phyloP scores from a whole-genome alignment of 2,797 vertebrate species.

The Mycteria americana region DNA sequence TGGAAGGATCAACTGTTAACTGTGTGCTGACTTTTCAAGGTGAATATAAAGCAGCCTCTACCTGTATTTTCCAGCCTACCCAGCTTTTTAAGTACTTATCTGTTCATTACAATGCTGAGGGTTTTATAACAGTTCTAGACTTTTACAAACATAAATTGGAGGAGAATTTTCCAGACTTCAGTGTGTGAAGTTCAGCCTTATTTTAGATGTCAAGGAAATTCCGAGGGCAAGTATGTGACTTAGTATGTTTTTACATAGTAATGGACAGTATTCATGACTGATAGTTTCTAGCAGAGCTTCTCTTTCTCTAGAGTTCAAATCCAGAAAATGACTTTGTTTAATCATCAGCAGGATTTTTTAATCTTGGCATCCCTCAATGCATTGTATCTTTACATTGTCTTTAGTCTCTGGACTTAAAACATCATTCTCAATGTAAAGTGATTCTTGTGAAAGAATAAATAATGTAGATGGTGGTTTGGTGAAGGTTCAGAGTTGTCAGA shows the following conservation, averaged over 20 bases:
- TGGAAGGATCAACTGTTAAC: constrained; percentile 90
- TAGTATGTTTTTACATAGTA: neutral
- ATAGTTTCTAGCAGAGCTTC: neutral
- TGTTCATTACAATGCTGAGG: neutral
- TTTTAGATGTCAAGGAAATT: neutral
- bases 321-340: neutral
- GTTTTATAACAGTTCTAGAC: neutral
- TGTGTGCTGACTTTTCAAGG: constrained; percentile 96
- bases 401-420: neutral
- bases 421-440: neutral
- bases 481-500: neutral
- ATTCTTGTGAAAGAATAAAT: neutral
- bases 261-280: neutral
- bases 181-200: neutral
- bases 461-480: neutral
- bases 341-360: neutral
- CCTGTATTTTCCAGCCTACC: neutral
- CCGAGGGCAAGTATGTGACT: neutral
- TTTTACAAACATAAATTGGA: neutral
- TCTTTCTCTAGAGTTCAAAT: neutral
- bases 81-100: neutral
- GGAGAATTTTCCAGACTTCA: neutral
- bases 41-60: constrained; percentile 64
- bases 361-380: neutral
- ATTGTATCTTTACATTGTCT: neutral